phyloP scores from a whole-genome alignment of 2,113 vertebrate species.

The Equus przewalskii region DNA sequence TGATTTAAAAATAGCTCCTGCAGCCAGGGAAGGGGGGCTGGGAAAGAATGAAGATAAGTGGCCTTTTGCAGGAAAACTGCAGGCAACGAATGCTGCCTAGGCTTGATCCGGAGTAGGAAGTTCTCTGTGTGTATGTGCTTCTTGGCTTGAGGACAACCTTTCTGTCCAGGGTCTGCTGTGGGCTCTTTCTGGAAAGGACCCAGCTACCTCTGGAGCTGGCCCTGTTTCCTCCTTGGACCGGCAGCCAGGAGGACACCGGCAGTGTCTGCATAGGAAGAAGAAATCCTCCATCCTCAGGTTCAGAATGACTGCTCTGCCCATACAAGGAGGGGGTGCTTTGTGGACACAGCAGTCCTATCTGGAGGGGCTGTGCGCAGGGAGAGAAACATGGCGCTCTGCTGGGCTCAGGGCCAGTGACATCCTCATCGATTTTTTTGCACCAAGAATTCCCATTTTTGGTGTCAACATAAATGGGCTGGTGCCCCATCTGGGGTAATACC shows the following conservation, averaged over 20 bases:
- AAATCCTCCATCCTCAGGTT: background rate
- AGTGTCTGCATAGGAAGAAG: background rate
- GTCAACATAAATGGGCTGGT: background rate
- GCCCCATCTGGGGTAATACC: accelerated
- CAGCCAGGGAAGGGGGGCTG: slow-evolving; percentile 41
- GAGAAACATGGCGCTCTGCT: background rate
- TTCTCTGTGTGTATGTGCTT: background rate
- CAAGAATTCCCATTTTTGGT: background rate
- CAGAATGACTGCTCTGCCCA: background rate
- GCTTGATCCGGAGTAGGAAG: background rate
- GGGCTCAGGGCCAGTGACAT: background rate
- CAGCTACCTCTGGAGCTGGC: background rate
- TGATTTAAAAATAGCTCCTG: slow-evolving; percentile 81
- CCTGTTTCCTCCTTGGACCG: background rate
- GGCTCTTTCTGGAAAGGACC: background rate
- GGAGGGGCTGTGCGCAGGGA: background rate
- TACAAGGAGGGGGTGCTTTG: background rate
- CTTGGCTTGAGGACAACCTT: background rate
- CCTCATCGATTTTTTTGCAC: background rate
- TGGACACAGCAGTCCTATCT: background rate
- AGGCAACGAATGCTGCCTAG: background rate
- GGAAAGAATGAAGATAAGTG: slow-evolving; percentile 47
- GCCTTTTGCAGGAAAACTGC: slow-evolving; percentile 59
- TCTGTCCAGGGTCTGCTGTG: background rate
- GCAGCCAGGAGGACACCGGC: background rate